Evolutionary conservation across 2,888 invertebrate genomes (phyloP).

Genomic region (Nephrocerus scutellatus): DNA sequence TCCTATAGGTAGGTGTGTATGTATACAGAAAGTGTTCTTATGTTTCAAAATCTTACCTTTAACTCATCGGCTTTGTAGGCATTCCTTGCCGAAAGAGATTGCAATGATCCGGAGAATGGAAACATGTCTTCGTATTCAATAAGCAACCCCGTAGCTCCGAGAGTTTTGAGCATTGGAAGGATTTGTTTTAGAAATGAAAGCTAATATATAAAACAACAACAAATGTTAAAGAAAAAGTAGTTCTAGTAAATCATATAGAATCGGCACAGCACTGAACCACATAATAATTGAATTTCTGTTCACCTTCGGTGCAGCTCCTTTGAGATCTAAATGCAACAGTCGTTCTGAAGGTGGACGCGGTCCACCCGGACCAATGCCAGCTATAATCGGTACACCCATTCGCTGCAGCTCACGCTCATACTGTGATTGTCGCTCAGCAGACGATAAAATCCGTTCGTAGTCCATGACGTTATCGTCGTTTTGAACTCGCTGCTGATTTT

Average conservation of each 20-base stretch:
- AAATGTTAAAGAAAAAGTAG: not conserved
- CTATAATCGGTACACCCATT: conserved; percentile 44
- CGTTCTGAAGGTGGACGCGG: conserved; percentile 47
- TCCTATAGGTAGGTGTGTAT: conserved; percentile 29
- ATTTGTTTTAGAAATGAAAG: conserved; percentile 54
- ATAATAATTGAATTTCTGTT: not conserved
- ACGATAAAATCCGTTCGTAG: conserved; percentile 40
- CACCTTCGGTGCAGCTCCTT: conserved; percentile 66
- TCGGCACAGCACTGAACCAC: not conserved
- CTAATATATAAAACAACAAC: conserved; percentile 26
- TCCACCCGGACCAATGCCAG: conserved; percentile 44
- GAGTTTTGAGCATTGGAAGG: conserved; percentile 52
- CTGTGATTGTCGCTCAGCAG: conserved; percentile 43
- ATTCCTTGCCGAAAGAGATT: conserved; percentile 52
- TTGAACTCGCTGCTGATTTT: conserved; percentile 47
- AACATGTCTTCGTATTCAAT: conserved; percentile 80
- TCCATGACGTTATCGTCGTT: conserved; percentile 39
- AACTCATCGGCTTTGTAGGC: conserved; percentile 48
- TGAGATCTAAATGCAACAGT: conserved; percentile 68
- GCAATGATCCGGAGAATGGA: conserved; percentile 59
- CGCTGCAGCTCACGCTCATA: conserved; percentile 46
- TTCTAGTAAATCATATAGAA: not conserved
- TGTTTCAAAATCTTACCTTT: conserved; percentile 43
- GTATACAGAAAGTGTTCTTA: conserved; percentile 16
- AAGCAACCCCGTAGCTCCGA: conserved; percentile 67